Conservation (phyloP, 2,113 vertebrate genomes). For the Tautogolabrus adspersus region DNA sequence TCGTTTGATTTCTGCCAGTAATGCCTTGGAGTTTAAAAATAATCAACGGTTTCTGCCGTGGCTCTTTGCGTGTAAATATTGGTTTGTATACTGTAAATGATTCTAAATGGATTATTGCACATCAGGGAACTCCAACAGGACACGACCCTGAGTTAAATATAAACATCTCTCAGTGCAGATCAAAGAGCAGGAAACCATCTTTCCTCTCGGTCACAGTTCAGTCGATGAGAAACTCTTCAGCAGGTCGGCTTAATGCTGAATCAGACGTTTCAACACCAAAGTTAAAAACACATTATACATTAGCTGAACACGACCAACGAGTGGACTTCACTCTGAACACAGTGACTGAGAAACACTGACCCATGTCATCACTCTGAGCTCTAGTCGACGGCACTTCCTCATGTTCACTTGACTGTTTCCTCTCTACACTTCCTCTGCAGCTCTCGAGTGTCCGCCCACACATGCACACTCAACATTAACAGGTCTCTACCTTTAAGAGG, state of each 20-base stretch:
- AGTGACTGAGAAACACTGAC: not conserved
- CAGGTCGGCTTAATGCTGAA: not conserved
- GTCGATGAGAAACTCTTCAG: not conserved
- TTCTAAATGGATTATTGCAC: too few relatives aligned
- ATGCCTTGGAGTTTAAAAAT: too few relatives aligned
- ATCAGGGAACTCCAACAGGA: not conserved
- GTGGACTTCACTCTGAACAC: not conserved
- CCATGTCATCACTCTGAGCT: not conserved
- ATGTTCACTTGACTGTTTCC: not conserved
- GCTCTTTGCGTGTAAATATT: too few relatives aligned
- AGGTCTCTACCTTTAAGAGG: not conserved
- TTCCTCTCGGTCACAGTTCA: not conserved
- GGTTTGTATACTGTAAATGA: too few relatives aligned
- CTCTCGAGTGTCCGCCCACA: not conserved
- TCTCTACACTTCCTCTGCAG: constrained; percentile 16
- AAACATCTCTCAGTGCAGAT: not conserved
- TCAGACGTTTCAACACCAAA: not conserved
- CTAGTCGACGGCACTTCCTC: constrained; percentile 15
- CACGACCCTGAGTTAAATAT: not conserved
- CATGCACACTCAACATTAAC: not conserved
- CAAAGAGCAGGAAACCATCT: not conserved
- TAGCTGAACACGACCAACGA: too few relatives aligned
- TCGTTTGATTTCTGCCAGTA: too few relatives aligned
- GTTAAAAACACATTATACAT: too few relatives aligned
- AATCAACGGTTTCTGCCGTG: too few relatives aligned